A percentile compares a stretch with the other conserved stretches of the same genome.
Evolutionary conservation across 1,140 invertebrate species (phyloP).

Genomic region (Atta colombica): DNA sequence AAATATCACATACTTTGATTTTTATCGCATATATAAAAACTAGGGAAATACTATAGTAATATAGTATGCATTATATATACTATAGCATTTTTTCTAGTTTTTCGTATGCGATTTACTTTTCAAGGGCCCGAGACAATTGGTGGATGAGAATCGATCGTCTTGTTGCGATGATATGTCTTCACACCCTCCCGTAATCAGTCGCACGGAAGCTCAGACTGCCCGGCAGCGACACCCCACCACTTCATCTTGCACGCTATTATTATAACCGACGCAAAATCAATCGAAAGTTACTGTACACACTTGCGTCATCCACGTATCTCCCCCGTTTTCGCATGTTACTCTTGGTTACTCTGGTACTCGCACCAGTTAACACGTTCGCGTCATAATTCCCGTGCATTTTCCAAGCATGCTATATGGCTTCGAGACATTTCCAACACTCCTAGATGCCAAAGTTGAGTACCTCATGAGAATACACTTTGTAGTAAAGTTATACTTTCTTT

Average conservation of each 20-base stretch:
- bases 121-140: background rate
- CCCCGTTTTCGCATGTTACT: slow-evolving; percentile 20
- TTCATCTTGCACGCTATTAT: slow-evolving; percentile 70
- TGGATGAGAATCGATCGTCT: slow-evolving; percentile 6
- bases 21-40: no score
- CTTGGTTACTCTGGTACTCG: background rate
- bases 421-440: background rate
- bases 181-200: slow-evolving; percentile 65
- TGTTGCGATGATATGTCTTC: slow-evolving; percentile 37
- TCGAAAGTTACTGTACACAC: slow-evolving; percentile 70
- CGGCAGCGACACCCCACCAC: slow-evolving; percentile 64
- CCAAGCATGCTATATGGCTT: background rate
- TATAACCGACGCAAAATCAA: slow-evolving; percentile 73
- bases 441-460: background rate
- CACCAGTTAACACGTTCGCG: background rate
- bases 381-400: background rate
- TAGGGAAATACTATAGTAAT: no score
- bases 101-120: no score
- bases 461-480: background rate
- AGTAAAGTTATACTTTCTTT: background rate
- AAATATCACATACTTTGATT: no score
- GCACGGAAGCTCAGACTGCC: slow-evolving; percentile 66
- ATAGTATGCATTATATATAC: no score
- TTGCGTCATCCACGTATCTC: slow-evolving; percentile 67
- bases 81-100: no score